Conservation (phyloP, 2,113 vertebrate species). For the Semicossyphus pulcher region DNA sequence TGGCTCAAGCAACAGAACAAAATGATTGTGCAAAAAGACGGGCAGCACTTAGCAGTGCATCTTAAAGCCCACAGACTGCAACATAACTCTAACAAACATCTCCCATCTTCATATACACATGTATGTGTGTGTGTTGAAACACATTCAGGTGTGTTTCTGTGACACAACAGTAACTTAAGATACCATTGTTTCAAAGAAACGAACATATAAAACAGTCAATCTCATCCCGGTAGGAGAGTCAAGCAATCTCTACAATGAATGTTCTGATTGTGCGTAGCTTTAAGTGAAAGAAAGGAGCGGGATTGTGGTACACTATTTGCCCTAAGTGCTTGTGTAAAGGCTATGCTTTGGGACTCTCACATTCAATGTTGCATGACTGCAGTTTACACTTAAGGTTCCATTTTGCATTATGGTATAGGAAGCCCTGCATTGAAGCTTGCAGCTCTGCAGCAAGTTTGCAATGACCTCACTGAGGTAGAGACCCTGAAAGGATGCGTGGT, state of each 20-base stretch:
- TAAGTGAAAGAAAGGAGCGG: conserved; percentile 65
- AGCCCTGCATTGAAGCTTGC: conserved; percentile 79
- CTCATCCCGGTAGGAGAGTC: conserved; percentile 48
- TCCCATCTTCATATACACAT: conserved; percentile 25
- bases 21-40: conserved; percentile 65
- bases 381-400: conserved; percentile 79
- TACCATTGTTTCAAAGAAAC: conserved; percentile 50
- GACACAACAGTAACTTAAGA: conserved; percentile 36
- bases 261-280: conserved; percentile 84
- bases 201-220: conserved; percentile 56
- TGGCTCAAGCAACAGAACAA: conserved; percentile 36
- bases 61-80: conserved; percentile 55
- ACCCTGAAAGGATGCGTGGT: conserved; percentile 79
- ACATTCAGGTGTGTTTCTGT: conserved; percentile 43
- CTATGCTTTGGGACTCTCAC: conserved; percentile 78
- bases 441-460: conserved; percentile 81
- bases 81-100: conserved; percentile 29
- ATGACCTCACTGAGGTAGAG: conserved; percentile 86
- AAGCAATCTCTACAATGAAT: conserved; percentile 50
- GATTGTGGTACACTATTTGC: conserved; percentile 64
- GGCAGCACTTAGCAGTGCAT: conserved; percentile 45
- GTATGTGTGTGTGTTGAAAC: conserved; percentile 29
- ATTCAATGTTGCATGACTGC: conserved; percentile 75
- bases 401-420: conserved; percentile 76
- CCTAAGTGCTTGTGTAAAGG: conserved; percentile 82